Evolutionary conservation across 2,888 invertebrate species (phyloP).

Genomic region (Sminthurides aquaticus): DNA sequence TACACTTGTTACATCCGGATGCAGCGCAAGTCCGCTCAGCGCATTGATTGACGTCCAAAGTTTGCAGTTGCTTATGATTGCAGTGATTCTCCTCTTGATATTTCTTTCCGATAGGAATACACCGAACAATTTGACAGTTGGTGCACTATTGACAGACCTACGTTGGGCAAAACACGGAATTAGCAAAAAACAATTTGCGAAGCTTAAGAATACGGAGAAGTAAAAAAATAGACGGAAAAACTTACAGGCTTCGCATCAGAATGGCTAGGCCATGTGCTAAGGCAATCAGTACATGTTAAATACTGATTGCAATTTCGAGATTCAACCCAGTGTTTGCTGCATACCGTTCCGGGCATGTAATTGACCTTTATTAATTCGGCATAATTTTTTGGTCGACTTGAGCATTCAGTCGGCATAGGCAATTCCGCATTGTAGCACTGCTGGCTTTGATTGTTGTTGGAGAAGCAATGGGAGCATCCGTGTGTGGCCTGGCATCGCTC

Average conservation of each 20-base stretch:
- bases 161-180: conserved; percentile 22
- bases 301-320: conserved; percentile 68
- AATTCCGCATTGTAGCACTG: conserved; percentile 36
- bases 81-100: conserved; percentile 58
- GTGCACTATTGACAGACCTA: conserved; percentile 80
- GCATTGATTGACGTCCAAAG: conserved; percentile 55
- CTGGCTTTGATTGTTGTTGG: conserved; percentile 31
- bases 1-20: conserved; percentile 77
- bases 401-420: conserved; percentile 38
- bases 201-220: too few species aligned
- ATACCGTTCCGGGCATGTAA: conserved; percentile 58
- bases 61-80: conserved; percentile 44
- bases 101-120: conserved; percentile 60
- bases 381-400: conserved; percentile 12
- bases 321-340: conserved; percentile 61
- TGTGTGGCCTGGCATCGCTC: conserved; percentile 70
- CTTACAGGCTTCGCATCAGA: conserved; percentile 55
- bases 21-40: conserved; percentile 70
- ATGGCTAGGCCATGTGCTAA: conserved; percentile 72
- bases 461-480: conserved; percentile 77
- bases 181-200: conserved; percentile 3
- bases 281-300: conserved; percentile 70
- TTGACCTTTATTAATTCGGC: conserved; percentile 36
- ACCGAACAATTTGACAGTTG: conserved; percentile 62
- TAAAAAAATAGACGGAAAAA: too few species aligned